Base-by-base conservation (phyloP, 1,140 invertebrate genomes). In the Drepana arcuata region DNA sequence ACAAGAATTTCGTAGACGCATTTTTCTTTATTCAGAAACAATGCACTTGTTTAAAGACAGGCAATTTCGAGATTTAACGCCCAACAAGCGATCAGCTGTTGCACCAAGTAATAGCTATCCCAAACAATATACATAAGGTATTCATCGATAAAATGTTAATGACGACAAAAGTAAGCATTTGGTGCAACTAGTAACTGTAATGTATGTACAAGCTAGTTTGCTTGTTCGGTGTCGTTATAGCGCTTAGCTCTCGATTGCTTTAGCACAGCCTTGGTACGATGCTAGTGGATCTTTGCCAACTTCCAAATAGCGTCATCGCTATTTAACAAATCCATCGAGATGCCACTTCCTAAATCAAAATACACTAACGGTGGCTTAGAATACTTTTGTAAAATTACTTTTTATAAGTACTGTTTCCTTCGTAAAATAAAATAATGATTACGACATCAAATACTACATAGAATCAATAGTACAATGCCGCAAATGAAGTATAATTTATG, bases 221-320 rank as follows among this genome's bases (percentile, higher is more conserved):
- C n/a, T n/a, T n/a, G n/a, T n/a, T n/a, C n/a, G n/a, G n/a, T n/a
- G n/a, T n/a, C n/a, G 23, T 28, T 25, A 45, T 48, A 64, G 52
- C 48, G 59, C 54, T 60, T 41, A 55, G 46, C 34, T 42, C 49
- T 52, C 37, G 48, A 53, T 50, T 55, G 57, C 50, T 32, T 57
- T 59, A 64, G 61, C 72, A 77, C 72, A 77, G 69, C 72, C 69
- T 66, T 73, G 43, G 9, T 40, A 64, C 49, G 34, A 65, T 60
- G 49, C 59, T 64, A 48, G 34, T 52, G 64, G 66, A 56, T 41
- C 48, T 43, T 38, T 44, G 57, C 53, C 53, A 68, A 55, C 46
- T 34, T 48, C 38, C 37, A 24, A 39, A 57, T 59, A 63, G 47
- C 53, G 39, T 42, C 34, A 47, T 10, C 48, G 43, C 40, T 46